phyloP scores from a whole-genome alignment of 2,113 vertebrate genomes.

The Prietella phreatophila region DNA sequence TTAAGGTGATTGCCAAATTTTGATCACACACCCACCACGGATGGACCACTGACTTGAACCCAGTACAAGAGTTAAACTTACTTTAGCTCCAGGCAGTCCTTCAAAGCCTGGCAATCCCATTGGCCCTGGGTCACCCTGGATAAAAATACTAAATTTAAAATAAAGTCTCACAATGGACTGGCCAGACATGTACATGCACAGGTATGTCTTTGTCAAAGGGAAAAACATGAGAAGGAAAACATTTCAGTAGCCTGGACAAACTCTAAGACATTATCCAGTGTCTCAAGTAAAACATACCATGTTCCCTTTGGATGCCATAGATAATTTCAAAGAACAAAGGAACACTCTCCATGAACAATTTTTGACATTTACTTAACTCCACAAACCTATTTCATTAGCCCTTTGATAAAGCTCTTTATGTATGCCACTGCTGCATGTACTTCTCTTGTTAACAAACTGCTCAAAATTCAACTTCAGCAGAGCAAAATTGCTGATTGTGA shows the following conservation, averaged over 20 bases:
- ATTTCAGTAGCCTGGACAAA: background rate
- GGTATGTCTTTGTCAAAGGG: background rate
- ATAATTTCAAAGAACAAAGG: background rate
- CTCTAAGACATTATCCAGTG: background rate
- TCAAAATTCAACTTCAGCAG: background rate
- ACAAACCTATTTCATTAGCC: background rate
- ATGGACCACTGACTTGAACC: background rate
- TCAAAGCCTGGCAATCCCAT: conserved; percentile 96
- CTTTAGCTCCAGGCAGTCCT: conserved; percentile 92
- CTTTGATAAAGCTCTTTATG: background rate
- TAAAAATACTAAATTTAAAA: conserved; percentile 52
- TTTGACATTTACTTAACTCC: background rate
- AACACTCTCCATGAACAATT: background rate
- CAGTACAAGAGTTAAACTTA: conserved; percentile 61
- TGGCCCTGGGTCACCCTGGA: conserved; percentile 87
- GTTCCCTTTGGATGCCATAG: background rate
- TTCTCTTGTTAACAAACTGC: background rate
- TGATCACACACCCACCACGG: background rate
- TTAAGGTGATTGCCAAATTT: too few species aligned
- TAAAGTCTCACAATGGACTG: conserved; percentile 29
- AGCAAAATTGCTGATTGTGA: background rate
- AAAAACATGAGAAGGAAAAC: background rate
- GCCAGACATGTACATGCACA: background rate
- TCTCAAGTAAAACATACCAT: background rate
- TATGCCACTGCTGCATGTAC: background rate